Percentiles rank a stretch among this genome's conserved stretches.
These are phyloP conservation scores for Oeneis ivallda DNA, from an alignment of 2,888 invertebrate species.

Conservation along the genomic window DNA sequence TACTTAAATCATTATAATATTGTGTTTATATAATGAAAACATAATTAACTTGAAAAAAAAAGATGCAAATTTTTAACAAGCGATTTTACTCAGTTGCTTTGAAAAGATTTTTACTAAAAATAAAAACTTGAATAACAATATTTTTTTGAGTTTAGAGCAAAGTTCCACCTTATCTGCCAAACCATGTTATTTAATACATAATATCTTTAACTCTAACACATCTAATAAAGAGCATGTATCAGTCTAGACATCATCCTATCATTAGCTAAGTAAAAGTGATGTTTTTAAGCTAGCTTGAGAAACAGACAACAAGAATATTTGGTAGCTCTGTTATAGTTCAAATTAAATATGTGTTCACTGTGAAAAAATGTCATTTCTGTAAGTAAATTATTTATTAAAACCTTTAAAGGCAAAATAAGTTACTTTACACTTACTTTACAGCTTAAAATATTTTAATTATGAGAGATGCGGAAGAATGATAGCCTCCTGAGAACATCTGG, in stretches of 20 bases:
- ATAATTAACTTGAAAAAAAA: neutral
- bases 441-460: too few relatives aligned
- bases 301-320: neutral
- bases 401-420: neutral
- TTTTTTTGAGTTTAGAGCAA: constrained; percentile 27
- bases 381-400: neutral
- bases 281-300: neutral
- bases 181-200: constrained; percentile 24
- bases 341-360: neutral
- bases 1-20: constrained; percentile 7
- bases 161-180: too few relatives aligned
- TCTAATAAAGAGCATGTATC: constrained; percentile 71
- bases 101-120: neutral
- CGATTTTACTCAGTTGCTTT: neutral
- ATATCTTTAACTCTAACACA: constrained; percentile 51
- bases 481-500: too few relatives aligned
- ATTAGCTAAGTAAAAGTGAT: constrained; percentile 47
- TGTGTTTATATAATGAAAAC: neutral
- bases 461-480: too few relatives aligned
- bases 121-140: neutral
- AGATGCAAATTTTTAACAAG: constrained; percentile 1
- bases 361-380: neutral
- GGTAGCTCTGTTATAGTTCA: neutral
- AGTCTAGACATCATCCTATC: constrained; percentile 77
- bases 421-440: too few relatives aligned